phyloP scores from a whole-genome alignment of 1,140 invertebrate genomes.

The Brachionus paranguensis region DNA sequence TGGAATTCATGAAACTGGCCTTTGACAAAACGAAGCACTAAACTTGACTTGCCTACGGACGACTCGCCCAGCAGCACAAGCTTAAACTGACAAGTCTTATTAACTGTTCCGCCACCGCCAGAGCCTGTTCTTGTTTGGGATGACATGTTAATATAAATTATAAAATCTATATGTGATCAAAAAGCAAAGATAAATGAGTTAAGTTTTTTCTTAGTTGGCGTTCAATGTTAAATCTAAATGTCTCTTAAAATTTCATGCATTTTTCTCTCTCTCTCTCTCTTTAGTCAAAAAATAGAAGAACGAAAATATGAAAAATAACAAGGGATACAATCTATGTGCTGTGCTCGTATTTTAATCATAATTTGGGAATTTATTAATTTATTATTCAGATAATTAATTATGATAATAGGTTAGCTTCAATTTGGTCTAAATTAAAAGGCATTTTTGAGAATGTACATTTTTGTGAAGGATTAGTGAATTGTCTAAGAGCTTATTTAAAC shows the following conservation, averaged over 20 bases:
- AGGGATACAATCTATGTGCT: neutral
- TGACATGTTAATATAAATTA: constrained; percentile 4
- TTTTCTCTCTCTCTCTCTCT: neutral
- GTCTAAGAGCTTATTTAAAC: neutral
- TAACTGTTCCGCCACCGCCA: constrained; percentile 14
- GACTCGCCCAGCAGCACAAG: constrained; percentile 42
- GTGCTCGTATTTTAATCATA: neutral
- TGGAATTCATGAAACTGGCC: constrained; percentile 43
- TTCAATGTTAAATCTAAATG: neutral
- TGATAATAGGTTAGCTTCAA: neutral
- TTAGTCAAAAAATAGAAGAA: constrained; percentile 1
- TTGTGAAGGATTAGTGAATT: neutral
- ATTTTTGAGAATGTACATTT: neutral
- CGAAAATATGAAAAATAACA: neutral
- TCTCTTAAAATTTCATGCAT: neutral
- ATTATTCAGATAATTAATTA: neutral
- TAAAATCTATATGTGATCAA: neutral
- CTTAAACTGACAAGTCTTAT: constrained; percentile 39
- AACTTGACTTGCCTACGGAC: constrained; percentile 42
- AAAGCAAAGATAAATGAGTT: neutral
- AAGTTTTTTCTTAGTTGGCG: neutral
- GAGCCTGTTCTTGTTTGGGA: constrained; percentile 24
- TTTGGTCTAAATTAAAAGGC: neutral
- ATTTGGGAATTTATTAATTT: neutral
- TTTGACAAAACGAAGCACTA: constrained; percentile 42